Percentiles rank a stretch among this genome's conserved stretches.
phyloP scores from a whole-genome alignment of 2,888 invertebrate species.

The Cephus runcator region DNA sequence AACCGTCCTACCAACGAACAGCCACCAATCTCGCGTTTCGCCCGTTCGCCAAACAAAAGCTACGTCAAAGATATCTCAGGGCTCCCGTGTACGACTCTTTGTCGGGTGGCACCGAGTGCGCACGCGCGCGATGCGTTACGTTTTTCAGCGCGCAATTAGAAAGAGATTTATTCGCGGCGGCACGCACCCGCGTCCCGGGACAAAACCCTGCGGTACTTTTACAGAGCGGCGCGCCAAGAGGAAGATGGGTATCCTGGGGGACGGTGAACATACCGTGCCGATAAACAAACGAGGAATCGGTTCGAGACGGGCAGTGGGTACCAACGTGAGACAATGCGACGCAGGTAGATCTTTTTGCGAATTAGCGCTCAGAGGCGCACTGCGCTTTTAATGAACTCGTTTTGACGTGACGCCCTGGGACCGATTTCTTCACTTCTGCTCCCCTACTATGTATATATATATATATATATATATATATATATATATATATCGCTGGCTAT shows the following conservation, averaged over 20 bases:
- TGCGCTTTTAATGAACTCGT: slow-evolving; percentile 59
- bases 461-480: slow-evolving; percentile 4
- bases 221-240: slow-evolving; percentile 11
- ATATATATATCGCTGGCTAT: neutral
- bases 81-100: slow-evolving; percentile 37
- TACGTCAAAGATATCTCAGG: too few species aligned
- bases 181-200: slow-evolving; percentile 33
- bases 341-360: slow-evolving; percentile 29
- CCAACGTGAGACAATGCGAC: slow-evolving; percentile 42
- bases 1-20: too few species aligned
- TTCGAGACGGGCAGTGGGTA: slow-evolving; percentile 4
- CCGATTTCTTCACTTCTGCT: slow-evolving; percentile 17
- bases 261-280: slow-evolving; percentile 17
- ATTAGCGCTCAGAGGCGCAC: slow-evolving; percentile 24
- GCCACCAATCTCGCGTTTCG: too few species aligned
- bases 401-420: slow-evolving; percentile 49
- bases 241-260: slow-evolving; percentile 7
- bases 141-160: slow-evolving; percentile 60
- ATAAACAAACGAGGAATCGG: slow-evolving; percentile 20
- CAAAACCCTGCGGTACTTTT: neutral
- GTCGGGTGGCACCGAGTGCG: slow-evolving; percentile 51
- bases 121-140: slow-evolving; percentile 28
- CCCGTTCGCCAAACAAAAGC: too few species aligned
- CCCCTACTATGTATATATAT: slow-evolving; percentile 8
- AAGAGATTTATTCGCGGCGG: slow-evolving; percentile 59